Evolutionary conservation across 2,888 invertebrate species (phyloP).

Genomic region (Octonoba sinensis): DNA sequence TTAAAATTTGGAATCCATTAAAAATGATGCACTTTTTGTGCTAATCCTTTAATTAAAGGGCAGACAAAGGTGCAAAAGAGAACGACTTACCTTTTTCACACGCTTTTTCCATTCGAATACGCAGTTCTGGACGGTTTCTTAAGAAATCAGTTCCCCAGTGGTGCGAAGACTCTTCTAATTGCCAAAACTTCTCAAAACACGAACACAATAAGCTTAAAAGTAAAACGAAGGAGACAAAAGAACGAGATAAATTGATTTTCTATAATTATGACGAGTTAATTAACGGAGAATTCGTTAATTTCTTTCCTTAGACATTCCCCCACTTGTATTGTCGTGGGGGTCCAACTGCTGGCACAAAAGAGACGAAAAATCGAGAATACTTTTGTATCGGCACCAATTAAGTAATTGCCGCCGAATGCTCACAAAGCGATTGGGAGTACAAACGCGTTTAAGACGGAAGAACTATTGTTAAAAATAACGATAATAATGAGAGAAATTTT

Average conservation of each 20-base stretch:
- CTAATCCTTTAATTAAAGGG: constrained; percentile 55
- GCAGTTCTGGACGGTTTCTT: constrained; percentile 24
- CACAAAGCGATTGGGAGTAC: constrained; percentile 8
- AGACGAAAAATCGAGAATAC: constrained; percentile 52
- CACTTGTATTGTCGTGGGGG: constrained; percentile 10
- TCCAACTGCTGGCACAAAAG: constrained; percentile 17
- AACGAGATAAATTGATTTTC: constrained; percentile 63
- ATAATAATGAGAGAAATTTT: constrained; percentile 37
- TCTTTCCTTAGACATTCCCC: constrained; percentile 60
- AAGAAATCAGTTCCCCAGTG: constrained; percentile 39
- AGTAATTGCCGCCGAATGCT: constrained; percentile 48
- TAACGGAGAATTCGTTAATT: constrained; percentile 64
- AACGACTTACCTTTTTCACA: background rate
- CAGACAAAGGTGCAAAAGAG: constrained; percentile 36
- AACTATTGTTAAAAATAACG: constrained; percentile 54
- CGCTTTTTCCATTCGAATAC: background rate
- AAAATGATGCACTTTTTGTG: constrained; percentile 39
- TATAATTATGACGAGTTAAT: constrained; percentile 64
- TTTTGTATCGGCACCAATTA: constrained; percentile 63
- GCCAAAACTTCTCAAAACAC: constrained; percentile 27
- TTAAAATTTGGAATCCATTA: constrained; percentile 46
- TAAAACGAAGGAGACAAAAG: background rate
- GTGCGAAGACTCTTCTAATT: constrained; percentile 56
- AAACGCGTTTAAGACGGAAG: constrained; percentile 2
- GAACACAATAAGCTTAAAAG: background rate